Percentiles rank a stretch among this genome's conserved stretches.
These are phyloP conservation scores for Ichneumoninae sp. DNA, from an alignment of 2,888 invertebrate genomes.

Conservation along the genomic window DNA sequence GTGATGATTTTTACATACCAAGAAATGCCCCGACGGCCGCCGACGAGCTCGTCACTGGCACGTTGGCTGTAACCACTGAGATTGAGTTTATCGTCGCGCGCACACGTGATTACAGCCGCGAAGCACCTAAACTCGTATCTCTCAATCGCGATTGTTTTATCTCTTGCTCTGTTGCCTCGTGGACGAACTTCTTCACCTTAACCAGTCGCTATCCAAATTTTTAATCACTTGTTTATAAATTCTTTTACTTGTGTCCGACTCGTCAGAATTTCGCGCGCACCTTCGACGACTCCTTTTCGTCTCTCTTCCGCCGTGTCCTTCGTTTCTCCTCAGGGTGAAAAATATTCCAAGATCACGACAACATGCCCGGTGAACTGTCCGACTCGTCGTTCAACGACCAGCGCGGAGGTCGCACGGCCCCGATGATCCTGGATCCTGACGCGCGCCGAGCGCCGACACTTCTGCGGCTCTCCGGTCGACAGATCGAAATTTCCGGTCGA, in stretches of 20 bases:
- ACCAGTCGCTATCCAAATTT: not conserved
- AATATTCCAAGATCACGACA: constrained; percentile 10
- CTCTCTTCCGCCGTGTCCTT: not conserved
- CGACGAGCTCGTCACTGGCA: constrained; percentile 71
- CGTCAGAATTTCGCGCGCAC: constrained; percentile 1
- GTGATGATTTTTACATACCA: constrained; percentile 71
- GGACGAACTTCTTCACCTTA: not conserved
- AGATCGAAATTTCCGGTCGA: not conserved
- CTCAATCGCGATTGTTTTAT: not conserved
- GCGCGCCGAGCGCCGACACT: constrained; percentile 21
- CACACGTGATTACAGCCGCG: constrained; percentile 48
- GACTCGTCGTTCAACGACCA: not conserved
- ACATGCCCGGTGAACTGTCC: not conserved
- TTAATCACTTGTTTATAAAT: not conserved
- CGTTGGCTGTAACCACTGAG: constrained; percentile 54
- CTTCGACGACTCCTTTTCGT: not conserved
- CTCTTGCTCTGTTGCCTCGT: not conserved
- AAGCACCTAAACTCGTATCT: constrained; percentile 31
- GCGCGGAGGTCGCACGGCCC: not conserved
- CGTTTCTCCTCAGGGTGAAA: not conserved
- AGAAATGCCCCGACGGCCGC: constrained; percentile 78
- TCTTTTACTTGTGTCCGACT: not conserved
- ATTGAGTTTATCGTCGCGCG: constrained; percentile 32
- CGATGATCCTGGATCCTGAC: not conserved
- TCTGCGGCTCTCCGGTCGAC: not conserved